Evolutionary conservation across 2,113 vertebrate genomes (phyloP).

Genomic region (Crotalus helleri): DNA sequence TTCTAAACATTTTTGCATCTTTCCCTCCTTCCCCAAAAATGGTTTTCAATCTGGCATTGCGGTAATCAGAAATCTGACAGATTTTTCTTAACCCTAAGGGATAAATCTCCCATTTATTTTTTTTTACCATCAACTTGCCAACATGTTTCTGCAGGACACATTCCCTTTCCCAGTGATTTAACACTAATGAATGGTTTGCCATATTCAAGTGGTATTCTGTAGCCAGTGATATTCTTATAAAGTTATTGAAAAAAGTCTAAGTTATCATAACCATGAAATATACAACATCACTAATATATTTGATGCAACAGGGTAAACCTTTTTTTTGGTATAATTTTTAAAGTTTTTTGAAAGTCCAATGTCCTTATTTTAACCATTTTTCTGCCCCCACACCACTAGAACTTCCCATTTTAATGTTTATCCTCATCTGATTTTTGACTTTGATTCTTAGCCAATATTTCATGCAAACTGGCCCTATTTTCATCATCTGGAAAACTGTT

Average conservation of each 20-base stretch:
- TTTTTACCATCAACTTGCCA: neutral
- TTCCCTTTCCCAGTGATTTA: neutral
- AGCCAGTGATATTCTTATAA: constrained; percentile 14
- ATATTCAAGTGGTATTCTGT: neutral
- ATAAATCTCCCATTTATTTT: neutral
- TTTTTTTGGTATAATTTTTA: neutral
- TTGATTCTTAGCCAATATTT: neutral
- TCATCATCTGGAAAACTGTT: neutral
- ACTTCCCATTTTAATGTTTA: neutral
- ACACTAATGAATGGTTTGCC: neutral
- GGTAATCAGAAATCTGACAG: neutral
- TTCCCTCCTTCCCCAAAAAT: neutral
- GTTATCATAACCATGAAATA: neutral
- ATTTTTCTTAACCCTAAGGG: neutral
- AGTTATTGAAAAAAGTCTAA: neutral
- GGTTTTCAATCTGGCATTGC: neutral
- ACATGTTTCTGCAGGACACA: neutral
- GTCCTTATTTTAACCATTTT: neutral
- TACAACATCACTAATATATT: neutral
- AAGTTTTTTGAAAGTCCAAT: neutral
- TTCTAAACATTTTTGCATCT: constrained; percentile 9
- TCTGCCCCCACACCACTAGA: neutral
- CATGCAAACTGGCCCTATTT: neutral
- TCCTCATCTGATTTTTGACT: neutral
- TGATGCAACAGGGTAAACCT: neutral